phyloP scores from a whole-genome alignment of 2,888 invertebrate genomes.

The Drosophila colorata region DNA sequence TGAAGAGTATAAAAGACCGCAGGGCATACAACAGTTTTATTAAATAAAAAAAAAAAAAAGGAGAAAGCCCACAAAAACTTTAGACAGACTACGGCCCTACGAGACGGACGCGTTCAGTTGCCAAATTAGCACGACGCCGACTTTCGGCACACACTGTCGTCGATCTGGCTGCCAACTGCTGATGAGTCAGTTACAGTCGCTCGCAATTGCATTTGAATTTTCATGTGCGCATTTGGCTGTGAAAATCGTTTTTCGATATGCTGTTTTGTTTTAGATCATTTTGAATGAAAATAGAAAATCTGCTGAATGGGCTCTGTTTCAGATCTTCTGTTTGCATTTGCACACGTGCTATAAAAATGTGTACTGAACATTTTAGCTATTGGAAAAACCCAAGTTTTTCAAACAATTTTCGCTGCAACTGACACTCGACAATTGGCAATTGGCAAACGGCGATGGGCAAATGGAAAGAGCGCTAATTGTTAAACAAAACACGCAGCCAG shows the following conservation, averaged over 20 bases:
- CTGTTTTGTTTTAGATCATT: slow-evolving; percentile 9
- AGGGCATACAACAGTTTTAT: slow-evolving; percentile 23
- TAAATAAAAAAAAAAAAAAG: slow-evolving; percentile 27
- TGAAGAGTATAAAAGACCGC: slow-evolving; percentile 11
- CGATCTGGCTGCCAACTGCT: slow-evolving; percentile 50
- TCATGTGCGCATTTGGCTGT: slow-evolving; percentile 73
- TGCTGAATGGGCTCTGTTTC: slow-evolving; percentile 35
- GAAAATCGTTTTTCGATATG: slow-evolving; percentile 62
- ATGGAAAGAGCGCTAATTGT: slow-evolving; percentile 62
- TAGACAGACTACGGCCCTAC: slow-evolving; percentile 34
- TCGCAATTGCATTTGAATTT: slow-evolving; percentile 29
- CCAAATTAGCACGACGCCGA: slow-evolving; percentile 72
- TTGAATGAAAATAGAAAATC: slow-evolving; percentile 38
- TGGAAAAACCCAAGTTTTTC: slow-evolving; percentile 22
- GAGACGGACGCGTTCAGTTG: slow-evolving; percentile 38
- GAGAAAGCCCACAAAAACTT: slow-evolving; percentile 21
- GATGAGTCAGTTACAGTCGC: slow-evolving; percentile 60
- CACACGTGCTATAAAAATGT: slow-evolving; percentile 54
- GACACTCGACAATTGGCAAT: slow-evolving; percentile 36
- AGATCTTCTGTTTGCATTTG: slow-evolving; percentile 19
- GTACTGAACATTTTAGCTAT: slow-evolving; percentile 19
- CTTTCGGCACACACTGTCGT: slow-evolving; percentile 69
- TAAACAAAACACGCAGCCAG: slow-evolving; percentile 57
- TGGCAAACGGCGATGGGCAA: slow-evolving; percentile 43
- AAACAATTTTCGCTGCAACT: slow-evolving; percentile 15